These are phyloP conservation scores for Drosophila sproati DNA, from an alignment of 1,140 invertebrate genomes.

Conservation along the genomic window DNA sequence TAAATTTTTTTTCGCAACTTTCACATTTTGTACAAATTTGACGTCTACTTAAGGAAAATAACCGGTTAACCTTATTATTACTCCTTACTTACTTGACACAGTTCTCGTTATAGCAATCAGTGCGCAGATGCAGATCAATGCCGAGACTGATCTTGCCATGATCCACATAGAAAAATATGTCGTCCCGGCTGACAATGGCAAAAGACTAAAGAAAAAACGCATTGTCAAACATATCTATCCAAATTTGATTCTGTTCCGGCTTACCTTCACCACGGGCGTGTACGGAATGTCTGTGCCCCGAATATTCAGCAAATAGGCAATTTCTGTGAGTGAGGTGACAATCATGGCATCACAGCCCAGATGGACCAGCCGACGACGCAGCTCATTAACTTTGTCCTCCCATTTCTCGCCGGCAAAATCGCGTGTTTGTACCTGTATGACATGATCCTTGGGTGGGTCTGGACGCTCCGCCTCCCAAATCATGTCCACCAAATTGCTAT, in stretches of 20 bases:
- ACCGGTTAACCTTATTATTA: no score
- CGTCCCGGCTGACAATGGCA: conserved; percentile 88
- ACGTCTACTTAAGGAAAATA: no score
- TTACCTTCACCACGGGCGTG: conserved; percentile 90
- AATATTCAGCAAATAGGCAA: conserved; percentile 98
- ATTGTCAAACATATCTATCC: no score
- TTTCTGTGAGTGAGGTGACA: conserved; percentile 95
- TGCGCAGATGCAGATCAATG: conserved; percentile 85
- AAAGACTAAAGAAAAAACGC: conserved; percentile 86
- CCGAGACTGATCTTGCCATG: conserved; percentile 86
- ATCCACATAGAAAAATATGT: conserved; percentile 88
- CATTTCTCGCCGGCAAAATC: conserved; percentile 86
- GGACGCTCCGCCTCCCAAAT: conserved; percentile 90
- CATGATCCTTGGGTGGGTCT: conserved; percentile 83
- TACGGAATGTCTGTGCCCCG: conserved; percentile 95
- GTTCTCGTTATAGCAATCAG: conserved; percentile 87
- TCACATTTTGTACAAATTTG: no score
- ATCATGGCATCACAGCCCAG: conserved; percentile 91
- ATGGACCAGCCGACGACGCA: conserved; percentile 88
- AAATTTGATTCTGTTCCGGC: not conserved
- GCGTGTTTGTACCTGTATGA: conserved; percentile 86
- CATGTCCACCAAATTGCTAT: conserved; percentile 91
- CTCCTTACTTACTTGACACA: conserved; percentile 87
- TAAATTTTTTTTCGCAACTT: no score
- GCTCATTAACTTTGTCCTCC: conserved; percentile 89